phyloP scores from a whole-genome alignment of 2,113 vertebrate species.

The Sapayoa aenigma region DNA sequence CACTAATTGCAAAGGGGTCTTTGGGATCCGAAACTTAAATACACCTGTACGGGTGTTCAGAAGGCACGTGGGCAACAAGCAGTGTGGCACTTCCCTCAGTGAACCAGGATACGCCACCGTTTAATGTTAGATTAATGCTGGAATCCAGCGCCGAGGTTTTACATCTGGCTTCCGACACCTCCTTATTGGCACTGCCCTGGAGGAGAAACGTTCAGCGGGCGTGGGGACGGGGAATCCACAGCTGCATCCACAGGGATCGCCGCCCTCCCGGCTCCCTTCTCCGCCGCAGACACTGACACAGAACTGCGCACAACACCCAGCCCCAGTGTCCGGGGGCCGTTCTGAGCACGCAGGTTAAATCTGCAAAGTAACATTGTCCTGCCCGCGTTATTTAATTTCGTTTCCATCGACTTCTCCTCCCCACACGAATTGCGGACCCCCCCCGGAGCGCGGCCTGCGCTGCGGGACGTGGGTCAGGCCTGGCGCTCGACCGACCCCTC shows the following conservation, averaged over 20 bases:
- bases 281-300: fast-evolving
- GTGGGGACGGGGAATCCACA: not conserved
- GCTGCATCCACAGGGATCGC: not conserved
- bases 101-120: fast-evolving
- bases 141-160: not conserved
- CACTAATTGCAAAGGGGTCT: not conserved
- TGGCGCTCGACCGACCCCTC: not conserved
- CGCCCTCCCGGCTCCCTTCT: not conserved
- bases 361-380: fast-evolving
- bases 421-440: not conserved
- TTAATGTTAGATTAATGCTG: not conserved
- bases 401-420: fast-evolving
- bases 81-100: no score
- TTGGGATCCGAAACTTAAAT: not conserved
- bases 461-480: not conserved
- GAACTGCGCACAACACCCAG: not conserved
- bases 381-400: no score
- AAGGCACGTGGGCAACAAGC: not conserved
- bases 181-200: fast-evolving
- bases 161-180: not conserved
- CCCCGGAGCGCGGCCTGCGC: fast-evolving
- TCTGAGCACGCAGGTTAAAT: not conserved
- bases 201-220: no score
- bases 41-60: fast-evolving
- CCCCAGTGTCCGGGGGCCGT: fast-evolving